Conservation (phyloP, 2,888 invertebrate species). For the Unio delphinus region DNA sequence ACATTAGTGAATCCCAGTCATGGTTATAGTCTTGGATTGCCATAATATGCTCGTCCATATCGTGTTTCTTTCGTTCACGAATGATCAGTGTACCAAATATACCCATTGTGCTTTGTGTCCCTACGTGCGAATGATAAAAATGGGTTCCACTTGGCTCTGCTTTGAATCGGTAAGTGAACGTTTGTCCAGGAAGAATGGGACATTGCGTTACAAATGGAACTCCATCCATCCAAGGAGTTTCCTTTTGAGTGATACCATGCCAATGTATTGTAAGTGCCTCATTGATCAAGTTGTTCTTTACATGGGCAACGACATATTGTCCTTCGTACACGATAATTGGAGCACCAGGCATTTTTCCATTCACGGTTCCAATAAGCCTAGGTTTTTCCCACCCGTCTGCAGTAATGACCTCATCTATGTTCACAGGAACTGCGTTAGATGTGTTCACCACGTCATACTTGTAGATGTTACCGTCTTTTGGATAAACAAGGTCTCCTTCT, state of each 20-base stretch:
- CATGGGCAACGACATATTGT: conserved; percentile 40
- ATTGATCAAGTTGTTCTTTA: conserved; percentile 38
- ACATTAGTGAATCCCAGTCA: conserved; percentile 2
- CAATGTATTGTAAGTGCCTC: conserved; percentile 48
- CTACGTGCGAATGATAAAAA: conserved; percentile 48
- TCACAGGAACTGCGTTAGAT: conserved; percentile 4
- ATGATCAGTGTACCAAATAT: conserved; percentile 40
- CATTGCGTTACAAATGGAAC: conserved; percentile 55
- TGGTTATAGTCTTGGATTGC: conserved; percentile 39
- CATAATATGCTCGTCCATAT: conserved; percentile 17
- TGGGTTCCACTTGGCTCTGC: conserved; percentile 36
- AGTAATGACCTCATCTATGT: conserved; percentile 29
- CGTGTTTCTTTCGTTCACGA: conserved; percentile 13
- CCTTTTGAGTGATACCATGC: conserved; percentile 51
- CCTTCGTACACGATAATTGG: conserved; percentile 44
- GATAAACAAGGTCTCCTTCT: conserved; percentile 10
- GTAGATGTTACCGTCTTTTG: conserved; percentile 17
- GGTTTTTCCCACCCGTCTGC: conserved; percentile 34
- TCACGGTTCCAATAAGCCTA: conserved; percentile 33
- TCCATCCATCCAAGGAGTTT: conserved; percentile 59
- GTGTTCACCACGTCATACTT: conserved; percentile 7
- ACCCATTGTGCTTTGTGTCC: conserved; percentile 33
- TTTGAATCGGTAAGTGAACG: conserved; percentile 41
- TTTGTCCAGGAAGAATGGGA: conserved; percentile 45
- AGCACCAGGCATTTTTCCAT: conserved; percentile 49